Conservation (phyloP, 30 jellyfish, hydroid and myxozoan genomes). For the Turritopsis rubra region DNA sequence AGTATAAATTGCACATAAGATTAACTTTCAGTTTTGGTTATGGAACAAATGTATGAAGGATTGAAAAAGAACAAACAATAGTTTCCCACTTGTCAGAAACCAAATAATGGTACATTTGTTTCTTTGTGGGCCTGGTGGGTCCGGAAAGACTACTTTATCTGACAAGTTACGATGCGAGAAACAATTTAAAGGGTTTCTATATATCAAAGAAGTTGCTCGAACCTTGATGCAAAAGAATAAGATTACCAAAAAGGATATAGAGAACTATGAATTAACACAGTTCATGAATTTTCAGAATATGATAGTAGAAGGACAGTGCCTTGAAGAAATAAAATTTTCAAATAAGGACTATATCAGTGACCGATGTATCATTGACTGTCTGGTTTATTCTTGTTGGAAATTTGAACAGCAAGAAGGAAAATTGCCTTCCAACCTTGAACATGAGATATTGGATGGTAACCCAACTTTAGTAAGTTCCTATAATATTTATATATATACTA, state of each 20-base stretch:
- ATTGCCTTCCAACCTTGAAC: neutral
- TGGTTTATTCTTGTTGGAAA: slow-evolving; percentile 26
- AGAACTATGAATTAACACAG: slow-evolving; percentile 2
- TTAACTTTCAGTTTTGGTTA: too few species aligned
- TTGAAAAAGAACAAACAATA: too few species aligned
- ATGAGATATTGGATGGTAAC: neutral
- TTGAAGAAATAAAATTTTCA: slow-evolving; percentile 12
- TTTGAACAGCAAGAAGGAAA: slow-evolving; percentile 4
- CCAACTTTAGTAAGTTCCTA: neutral
- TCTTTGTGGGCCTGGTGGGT: slow-evolving; percentile 46
- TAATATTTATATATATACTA: too few species aligned
- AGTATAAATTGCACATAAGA: too few species aligned
- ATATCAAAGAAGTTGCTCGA: slow-evolving; percentile 37
- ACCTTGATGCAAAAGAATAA: neutral
- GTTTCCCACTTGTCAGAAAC: too few species aligned
- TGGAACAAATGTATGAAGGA: too few species aligned
- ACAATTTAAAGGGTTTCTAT: neutral
- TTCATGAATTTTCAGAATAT: slow-evolving; percentile 25
- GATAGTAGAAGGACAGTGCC: slow-evolving; percentile 16
- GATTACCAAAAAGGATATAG: slow-evolving; percentile 4
- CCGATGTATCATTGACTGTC: slow-evolving; percentile 35
- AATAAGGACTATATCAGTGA: slow-evolving; percentile 17
- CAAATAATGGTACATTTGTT: slow-evolving; percentile 32
- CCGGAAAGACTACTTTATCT: slow-evolving; percentile 35
- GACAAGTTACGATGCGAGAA: neutral